Percentiles rank a stretch among this genome's conserved stretches.
Evolutionary conservation across 2,113 vertebrate genomes (phyloP).

Genomic region (Globicephala melas): DNA sequence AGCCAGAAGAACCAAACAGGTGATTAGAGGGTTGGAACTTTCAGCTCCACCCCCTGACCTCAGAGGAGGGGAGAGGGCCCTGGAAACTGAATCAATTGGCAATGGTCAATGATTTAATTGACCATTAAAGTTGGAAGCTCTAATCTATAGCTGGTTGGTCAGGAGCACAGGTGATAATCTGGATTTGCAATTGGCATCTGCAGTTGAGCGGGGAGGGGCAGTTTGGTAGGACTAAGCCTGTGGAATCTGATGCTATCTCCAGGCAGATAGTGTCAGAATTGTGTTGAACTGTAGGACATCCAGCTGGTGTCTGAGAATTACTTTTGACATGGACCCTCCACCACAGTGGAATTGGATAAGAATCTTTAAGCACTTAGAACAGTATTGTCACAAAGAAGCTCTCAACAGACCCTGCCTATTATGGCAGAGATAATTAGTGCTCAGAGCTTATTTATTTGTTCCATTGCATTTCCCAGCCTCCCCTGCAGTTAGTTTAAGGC

Average conservation of each 20-base stretch:
- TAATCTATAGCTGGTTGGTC: neutral
- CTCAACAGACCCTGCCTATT: neutral
- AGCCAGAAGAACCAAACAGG: neutral
- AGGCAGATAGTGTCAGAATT: neutral
- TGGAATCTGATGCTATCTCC: neutral
- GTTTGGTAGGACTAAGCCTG: neutral
- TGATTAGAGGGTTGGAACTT: neutral
- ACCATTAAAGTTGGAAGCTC: too few relatives aligned
- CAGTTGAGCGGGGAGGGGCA: too few relatives aligned
- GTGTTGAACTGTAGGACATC: neutral
- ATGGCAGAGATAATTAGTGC: neutral
- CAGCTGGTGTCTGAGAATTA: neutral
- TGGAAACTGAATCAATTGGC: neutral
- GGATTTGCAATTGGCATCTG: neutral
- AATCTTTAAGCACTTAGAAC: neutral
- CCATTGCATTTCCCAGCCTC: neutral
- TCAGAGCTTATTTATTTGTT: neutral
- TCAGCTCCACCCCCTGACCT: neutral
- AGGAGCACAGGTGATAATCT: neutral
- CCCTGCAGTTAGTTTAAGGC: neutral
- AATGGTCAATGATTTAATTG: neutral
- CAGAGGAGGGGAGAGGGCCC: neutral
- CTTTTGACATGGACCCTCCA: neutral
- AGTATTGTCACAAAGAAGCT: neutral
- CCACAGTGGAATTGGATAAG: neutral